Base-by-base conservation (phyloP, 2,797 vertebrate genomes). In the Chiroxiphia lanceolata region DNA sequence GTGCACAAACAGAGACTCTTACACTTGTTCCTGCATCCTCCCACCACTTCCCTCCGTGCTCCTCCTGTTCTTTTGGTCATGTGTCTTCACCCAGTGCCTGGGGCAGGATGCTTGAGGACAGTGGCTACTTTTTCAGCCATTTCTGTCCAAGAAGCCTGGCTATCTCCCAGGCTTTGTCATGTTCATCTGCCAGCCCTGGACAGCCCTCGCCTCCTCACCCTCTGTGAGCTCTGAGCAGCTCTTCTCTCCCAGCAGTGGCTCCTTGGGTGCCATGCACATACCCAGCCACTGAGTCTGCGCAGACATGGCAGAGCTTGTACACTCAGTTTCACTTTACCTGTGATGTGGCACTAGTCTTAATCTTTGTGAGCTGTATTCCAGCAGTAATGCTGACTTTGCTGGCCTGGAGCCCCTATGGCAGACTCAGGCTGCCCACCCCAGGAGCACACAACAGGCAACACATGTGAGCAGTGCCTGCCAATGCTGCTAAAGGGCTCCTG, bases 251-350 rank as follows among this genome's bases (percentile, higher is more conserved):
- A 17, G 18, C 29, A 13, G 45, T 36, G 36, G 13, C 5, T 64
- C 50, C 33, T 4, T 10, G 40, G 14, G 5, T 71, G 31, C n/a
- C 2, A 0, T 21, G 53, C 25, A 72, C 42, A 27, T 11, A 29
- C 25, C 2, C 40, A 70, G 7, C 10, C 42, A 27, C 44, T 0
- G 6, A 59, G 4, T 22, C 18, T 0, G 0, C 17, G 10, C 0
- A 3, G 22, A 48, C 31, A 25, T 63, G 29, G 22, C 40, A 68
- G 59, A 22, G 16, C 6, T 36, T 56, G 6, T 33, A 14, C 12
- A 26, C 16, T 34, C 56, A n/a, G 14, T 50, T 83, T 70, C 15
- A 15, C 42, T 79, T 85, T 13, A 60, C 27, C 31, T 33, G 44
- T 33, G 44, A 16, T 7, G 40, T 75, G 64, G n/a, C 47, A 81